These are phyloP conservation scores for rabbit (Oryctolagus cuniculus) DNA, from an alignment of 2,113 vertebrate species.

Conservation along the genomic window DNA sequence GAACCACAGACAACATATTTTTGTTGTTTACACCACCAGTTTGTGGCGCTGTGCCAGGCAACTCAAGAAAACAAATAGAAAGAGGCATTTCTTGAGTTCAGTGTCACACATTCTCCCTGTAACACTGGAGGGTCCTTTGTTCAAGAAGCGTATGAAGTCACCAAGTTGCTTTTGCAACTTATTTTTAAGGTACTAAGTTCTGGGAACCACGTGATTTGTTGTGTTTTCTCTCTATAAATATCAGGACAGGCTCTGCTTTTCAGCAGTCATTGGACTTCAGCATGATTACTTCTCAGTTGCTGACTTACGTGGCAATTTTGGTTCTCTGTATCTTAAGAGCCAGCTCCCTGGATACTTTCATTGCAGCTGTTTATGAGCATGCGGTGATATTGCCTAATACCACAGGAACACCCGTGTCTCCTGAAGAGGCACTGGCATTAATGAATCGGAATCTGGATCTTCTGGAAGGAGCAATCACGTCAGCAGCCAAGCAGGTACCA, in stretches of 20 bases:
- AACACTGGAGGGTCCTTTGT: background rate
- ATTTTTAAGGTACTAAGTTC: conserved; percentile 16
- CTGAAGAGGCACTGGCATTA: conserved; percentile 29
- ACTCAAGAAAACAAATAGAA: accelerated
- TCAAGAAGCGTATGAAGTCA: background rate
- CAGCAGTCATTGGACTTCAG: conserved; percentile 51
- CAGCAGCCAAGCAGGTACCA: conserved; percentile 75
- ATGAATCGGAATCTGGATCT: conserved; percentile 76
- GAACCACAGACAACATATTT: background rate
- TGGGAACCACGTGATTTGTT: background rate
- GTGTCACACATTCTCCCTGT: background rate
- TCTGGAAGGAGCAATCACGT: conserved; percentile 48
- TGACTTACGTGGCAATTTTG: background rate
- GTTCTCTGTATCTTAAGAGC: conserved; percentile 23
- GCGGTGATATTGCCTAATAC: conserved; percentile 36
- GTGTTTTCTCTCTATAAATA: conserved; percentile 28
- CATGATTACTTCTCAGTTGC: conserved; percentile 44
- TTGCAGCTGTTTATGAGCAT: conserved; percentile 79
- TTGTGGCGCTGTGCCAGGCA: background rate
- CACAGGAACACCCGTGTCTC: background rate
- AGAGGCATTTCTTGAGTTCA: background rate
- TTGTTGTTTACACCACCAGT: background rate
- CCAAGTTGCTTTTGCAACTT: background rate
- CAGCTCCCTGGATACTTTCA: conserved; percentile 65
- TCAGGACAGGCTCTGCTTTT: background rate